Base-by-base conservation (phyloP, 2,113 vertebrate species). In the Astur gentilis region DNA sequence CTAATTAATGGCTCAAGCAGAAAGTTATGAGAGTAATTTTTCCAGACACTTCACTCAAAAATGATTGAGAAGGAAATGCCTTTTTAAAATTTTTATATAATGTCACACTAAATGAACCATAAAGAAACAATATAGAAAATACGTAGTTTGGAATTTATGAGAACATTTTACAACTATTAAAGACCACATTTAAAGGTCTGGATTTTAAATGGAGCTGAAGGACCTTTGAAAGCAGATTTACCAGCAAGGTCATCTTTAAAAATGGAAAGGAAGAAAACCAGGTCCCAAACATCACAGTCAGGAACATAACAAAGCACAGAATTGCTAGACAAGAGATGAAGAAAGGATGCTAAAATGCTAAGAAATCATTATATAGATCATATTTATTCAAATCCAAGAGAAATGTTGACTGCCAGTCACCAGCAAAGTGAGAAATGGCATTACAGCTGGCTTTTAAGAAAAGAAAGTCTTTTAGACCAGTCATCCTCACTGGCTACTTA, bases 91-190 rank as follows among this genome's bases (percentile, higher is more conserved):
- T 94, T 95, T 91, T 94, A 92, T 93, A 38, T 72, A 98, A 96
- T 95, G 95, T 96, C 95, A 96, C 72, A 66, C 81, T 92, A 95
- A 97, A 83, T 83, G 94, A 97, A 86, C 90, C 95, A 82, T 94
- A 94, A 96, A 95, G 87, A 79, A 96, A 95, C 75, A 92, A 52
- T 96, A 69, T 52, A 90, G 58, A 96, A 95, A 95, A 79, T 88
- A 61, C 11, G 11, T 78, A 94, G 71, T 83, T 87, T 94, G 54
- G 58, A 78, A 95, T 97, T 95, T 96, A 96, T 93, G 90, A 86
- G 95, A 38, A 94, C 75, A 66, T 91, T 66, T 95, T 88, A 91
- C 45, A 80, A 40, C 70, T 96, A 64, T 87, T 96, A 89, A 95
- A 94, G 50, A 80, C n/a, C 83, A 79, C 54, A 55, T 87, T 95